A percentile compares a stretch with the other conserved stretches of the same genome.
phyloP scores from a whole-genome alignment of 2,113 vertebrate genomes.

The Scatophagus argus region DNA sequence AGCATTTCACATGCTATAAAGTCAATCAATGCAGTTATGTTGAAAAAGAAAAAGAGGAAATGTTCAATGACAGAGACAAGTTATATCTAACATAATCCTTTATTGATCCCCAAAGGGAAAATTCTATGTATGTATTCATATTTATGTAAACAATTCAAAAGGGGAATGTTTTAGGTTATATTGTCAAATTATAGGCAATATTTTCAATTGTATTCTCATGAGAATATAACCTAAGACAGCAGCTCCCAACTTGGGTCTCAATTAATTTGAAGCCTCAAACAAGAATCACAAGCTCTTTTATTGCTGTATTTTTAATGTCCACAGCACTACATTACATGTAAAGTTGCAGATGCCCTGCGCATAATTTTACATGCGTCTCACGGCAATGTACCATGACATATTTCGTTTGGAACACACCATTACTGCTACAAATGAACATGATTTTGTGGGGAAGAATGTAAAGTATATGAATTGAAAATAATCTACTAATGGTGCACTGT shows the following conservation, averaged over 20 bases:
- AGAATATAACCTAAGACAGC: not conserved
- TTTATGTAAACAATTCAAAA: no score
- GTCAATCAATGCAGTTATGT: not conserved
- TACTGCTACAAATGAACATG: not conserved
- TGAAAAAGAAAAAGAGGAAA: not conserved
- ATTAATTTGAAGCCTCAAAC: not conserved
- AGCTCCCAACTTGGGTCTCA: not conserved
- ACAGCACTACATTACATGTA: not conserved
- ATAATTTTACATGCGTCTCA: not conserved
- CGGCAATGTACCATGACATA: not conserved
- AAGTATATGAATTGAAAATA: not conserved
- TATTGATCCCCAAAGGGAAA: no score
- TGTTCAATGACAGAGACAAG: not conserved
- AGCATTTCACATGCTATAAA: not conserved
- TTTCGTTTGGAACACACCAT: not conserved
- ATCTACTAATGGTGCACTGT: not conserved
- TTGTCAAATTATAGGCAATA: no score
- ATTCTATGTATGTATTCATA: no score
- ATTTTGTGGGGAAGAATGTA: not conserved
- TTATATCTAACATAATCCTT: no score
- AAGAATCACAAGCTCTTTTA: not conserved
- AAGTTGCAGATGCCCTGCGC: not conserved
- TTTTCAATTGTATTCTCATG: conserved; percentile 1
- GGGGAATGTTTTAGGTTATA: no score
- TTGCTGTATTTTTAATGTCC: not conserved